Evolutionary conservation across 2,888 invertebrate genomes (phyloP), one percentile per base, ranked within the genome.

Genomic region (Meloe dianella): DNA sequence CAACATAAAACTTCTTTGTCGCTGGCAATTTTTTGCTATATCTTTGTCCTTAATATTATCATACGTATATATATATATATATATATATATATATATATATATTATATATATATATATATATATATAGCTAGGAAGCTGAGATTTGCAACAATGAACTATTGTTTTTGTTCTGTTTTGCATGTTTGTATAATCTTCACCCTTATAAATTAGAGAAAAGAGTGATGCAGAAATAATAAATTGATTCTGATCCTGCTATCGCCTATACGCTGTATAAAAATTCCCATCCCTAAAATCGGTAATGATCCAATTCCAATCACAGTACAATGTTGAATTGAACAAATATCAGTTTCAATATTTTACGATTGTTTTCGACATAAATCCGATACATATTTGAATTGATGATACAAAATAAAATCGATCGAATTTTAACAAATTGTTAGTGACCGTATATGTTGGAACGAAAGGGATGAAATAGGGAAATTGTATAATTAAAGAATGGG

Each of bases 331-430:
- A 65, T 67, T 70, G 68, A 71, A 74, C 71, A 71, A 73, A 74
- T 74, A 69, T 73, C 66, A 67, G 70, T 72, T 73, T 65, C 71
- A 51, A 72, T 73, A 74, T 74, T 73, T 74, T 70, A 74, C 73
- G 69, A 70, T 67, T 73, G 74, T 71, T 74, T 74, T 70, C 73
- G 74, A 74, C 74, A 70, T 66, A 67, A 57, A 66, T 69, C 71
- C 73, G 67, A 74, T 74, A 73, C 73, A 71, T 70, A 74, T 73
- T 72, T 69, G 73, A 74, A 74, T 74, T 71, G 72, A 71, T 70
- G 66, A 62, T 63, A 69, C 66, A 66, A 70, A 71, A 27, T 51
- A 59, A 62, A 57, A 57, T 57, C 20, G 20, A 51, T 51, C 20
- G 47, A 51, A 51, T 51, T 20, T 22, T 22, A 51, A 51, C 47